Evolutionary conservation across 2,888 invertebrate species (phyloP).

Genomic region (Ctena decussata): DNA sequence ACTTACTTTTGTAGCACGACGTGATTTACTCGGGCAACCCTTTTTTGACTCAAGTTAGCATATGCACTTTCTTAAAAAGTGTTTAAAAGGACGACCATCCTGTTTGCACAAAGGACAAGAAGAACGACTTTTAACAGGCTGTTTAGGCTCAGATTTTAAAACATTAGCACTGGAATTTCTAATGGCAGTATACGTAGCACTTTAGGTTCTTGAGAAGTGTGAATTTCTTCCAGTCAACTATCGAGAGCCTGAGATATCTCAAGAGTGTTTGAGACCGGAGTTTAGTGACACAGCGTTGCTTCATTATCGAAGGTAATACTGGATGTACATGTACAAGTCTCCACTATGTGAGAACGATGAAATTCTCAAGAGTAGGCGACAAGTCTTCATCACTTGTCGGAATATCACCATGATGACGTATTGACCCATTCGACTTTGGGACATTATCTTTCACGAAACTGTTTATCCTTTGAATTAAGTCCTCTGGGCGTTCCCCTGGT

Average conservation of each 20-base stretch:
- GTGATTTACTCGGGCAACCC: too few relatives aligned
- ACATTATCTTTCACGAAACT: constrained; percentile 64
- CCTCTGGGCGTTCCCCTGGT: constrained; percentile 60
- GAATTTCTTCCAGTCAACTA: not conserved
- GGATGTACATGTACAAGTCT: not conserved
- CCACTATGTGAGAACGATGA: not conserved
- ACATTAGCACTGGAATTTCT: too few relatives aligned
- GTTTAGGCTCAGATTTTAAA: too few relatives aligned
- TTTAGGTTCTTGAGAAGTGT: too few relatives aligned
- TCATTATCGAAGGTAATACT: not conserved
- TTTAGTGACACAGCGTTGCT: not conserved
- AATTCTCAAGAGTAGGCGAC: not conserved
- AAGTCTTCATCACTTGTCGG: not conserved
- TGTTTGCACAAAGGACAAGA: too few relatives aligned
- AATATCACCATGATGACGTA: constrained; percentile 8
- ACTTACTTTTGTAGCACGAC: too few relatives aligned
- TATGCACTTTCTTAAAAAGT: too few relatives aligned
- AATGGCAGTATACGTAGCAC: too few relatives aligned
- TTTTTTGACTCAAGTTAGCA: too few relatives aligned
- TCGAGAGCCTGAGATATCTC: not conserved
- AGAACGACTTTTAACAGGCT: too few relatives aligned
- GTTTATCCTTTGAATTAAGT: constrained; percentile 55
- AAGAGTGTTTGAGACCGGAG: not conserved
- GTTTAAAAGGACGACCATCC: too few relatives aligned
- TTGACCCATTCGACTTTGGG: not conserved